A percentile compares a stretch with the other conserved stretches of the same genome.
phyloP scores from a whole-genome alignment of 1,140 invertebrate species.

The Eueides isabella region DNA sequence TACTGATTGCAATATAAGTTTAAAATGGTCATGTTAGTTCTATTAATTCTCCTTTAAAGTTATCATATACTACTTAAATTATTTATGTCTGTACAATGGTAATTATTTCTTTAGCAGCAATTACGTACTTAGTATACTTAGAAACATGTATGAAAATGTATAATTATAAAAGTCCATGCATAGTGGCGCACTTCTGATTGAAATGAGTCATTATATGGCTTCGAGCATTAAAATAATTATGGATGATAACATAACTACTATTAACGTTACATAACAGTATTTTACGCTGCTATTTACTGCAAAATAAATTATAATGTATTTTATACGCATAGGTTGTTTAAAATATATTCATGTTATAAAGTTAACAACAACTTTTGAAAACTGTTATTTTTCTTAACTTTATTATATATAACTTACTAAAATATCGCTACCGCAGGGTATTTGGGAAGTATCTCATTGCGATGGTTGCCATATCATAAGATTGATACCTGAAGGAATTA shows the following conservation, averaged over 20 bases:
- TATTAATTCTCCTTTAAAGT: too few relatives aligned
- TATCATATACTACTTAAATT: neutral
- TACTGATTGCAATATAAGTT: too few relatives aligned
- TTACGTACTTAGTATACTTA: neutral
- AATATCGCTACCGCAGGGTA: too few relatives aligned
- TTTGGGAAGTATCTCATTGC: too few relatives aligned
- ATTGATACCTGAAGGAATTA: too few relatives aligned
- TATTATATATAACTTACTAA: neutral
- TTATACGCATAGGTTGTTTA: too few relatives aligned
- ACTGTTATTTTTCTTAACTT: too few relatives aligned
- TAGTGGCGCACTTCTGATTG: neutral
- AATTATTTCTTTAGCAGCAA: neutral
- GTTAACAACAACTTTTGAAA: neutral
- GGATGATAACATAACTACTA: neutral
- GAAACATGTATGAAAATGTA: neutral
- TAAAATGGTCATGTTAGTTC: too few relatives aligned
- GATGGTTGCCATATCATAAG: too few relatives aligned
- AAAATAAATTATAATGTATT: neutral
- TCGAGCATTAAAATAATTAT: constrained; percentile 8
- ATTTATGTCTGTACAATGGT: neutral
- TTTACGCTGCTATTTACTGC: neutral
- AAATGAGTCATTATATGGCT: constrained; percentile 10
- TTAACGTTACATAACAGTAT: neutral
- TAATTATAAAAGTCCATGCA: neutral
- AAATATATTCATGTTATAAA: too few relatives aligned